A percentile compares a stretch with the other conserved stretches of the same genome.
phyloP scores from a whole-genome alignment of 2,797 vertebrate species.

The Rachycentron canadum region DNA sequence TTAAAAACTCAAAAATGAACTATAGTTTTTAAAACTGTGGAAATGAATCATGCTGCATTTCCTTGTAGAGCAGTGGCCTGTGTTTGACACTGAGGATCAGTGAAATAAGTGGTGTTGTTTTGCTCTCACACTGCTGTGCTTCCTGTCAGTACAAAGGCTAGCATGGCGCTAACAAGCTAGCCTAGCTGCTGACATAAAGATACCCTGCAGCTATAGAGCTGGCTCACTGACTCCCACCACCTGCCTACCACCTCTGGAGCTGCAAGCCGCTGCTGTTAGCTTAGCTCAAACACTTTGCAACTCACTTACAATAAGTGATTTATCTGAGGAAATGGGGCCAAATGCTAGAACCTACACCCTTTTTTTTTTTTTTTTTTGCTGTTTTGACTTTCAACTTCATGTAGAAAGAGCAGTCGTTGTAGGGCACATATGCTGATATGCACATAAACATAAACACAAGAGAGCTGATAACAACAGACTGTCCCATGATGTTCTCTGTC shows the following conservation, averaged over 20 bases:
- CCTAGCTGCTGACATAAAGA: slow-evolving; percentile 55
- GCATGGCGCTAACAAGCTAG: slow-evolving; percentile 61
- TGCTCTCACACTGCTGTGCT: slow-evolving; percentile 50
- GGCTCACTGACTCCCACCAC: slow-evolving; percentile 61
- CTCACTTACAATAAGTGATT: slow-evolving; percentile 28
- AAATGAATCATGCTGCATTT: background rate
- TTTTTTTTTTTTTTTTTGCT: slow-evolving; percentile 20
- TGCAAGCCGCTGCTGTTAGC: slow-evolving; percentile 12
- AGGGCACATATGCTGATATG: background rate
- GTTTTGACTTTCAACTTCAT: background rate
- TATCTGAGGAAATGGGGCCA: slow-evolving; percentile 20
- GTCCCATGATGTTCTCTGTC: slow-evolving; percentile 42
- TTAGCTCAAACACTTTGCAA: slow-evolving; percentile 24
- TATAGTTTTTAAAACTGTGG: no score
- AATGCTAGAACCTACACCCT: slow-evolving; percentile 42
- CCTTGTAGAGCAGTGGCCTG: background rate
- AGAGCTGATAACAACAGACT: slow-evolving; percentile 19
- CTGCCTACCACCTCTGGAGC: slow-evolving; percentile 54
- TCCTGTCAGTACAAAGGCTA: slow-evolving; percentile 50
- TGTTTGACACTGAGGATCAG: slow-evolving; percentile 57
- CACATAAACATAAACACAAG: slow-evolving; percentile 12
- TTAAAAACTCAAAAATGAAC: background rate
- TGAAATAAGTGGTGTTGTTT: slow-evolving; percentile 61
- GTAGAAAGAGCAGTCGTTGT: background rate
- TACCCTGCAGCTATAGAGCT: slow-evolving; percentile 46